Conservation (phyloP, 2,797 vertebrate genomes). For the Xiphophorus birchmanni region DNA sequence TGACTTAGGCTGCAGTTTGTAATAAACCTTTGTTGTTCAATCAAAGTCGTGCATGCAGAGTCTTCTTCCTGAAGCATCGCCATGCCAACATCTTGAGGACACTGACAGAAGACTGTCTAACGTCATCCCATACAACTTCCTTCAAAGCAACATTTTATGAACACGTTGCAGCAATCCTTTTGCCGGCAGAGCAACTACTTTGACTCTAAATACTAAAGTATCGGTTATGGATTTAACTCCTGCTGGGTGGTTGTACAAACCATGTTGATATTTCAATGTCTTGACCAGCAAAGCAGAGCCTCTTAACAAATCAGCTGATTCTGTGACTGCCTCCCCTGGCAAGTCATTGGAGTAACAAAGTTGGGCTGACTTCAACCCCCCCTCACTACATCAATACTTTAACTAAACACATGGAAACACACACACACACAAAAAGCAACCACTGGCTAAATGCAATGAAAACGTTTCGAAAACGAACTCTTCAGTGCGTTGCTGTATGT, state of each 20-base stretch:
- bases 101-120: too few species aligned
- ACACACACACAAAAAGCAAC: background rate
- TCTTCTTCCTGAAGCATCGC: too few species aligned
- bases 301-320: background rate
- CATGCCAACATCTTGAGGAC: too few species aligned
- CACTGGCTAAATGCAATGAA: background rate
- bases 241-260: background rate
- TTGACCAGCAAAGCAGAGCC: background rate
- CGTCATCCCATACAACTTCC: background rate
- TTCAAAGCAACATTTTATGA: background rate
- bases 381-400: background rate
- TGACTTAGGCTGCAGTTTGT: too few species aligned
- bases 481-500: background rate
- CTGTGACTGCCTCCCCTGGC: background rate
- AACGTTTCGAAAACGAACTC: too few species aligned
- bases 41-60: too few species aligned
- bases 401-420: background rate
- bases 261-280: background rate
- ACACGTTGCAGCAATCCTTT: background rate
- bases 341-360: background rate
- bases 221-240: background rate
- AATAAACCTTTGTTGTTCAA: too few species aligned
- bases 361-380: background rate
- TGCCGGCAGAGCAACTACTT: background rate
- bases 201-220: background rate